Base-by-base conservation (phyloP, 2,113 vertebrate genomes). In the Opisthocomus hoazin region DNA sequence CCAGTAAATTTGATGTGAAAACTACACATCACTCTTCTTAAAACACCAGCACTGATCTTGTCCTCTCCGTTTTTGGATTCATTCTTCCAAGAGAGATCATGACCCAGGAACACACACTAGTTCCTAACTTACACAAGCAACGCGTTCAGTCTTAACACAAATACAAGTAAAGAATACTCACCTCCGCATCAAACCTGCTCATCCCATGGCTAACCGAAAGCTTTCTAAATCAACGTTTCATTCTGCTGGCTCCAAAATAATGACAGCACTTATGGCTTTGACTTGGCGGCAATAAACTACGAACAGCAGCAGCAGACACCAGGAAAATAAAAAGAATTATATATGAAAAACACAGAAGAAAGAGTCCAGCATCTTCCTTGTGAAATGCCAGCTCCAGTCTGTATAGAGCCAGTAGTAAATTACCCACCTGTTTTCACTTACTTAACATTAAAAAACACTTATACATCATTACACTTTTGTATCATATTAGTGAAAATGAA, bases 371-470 rank as follows among this genome's bases (percentile, higher is more conserved):
- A 1, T 91, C 91, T 90, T 94, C 43, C 91, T 57, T 90, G 79
- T 93, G 76, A 97, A 97, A 96, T 70, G 61, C 60, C 81, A 96
- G 65, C 87, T 96, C 87, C 71, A 87, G 74, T 95, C 95, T 83
- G 64, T 87, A 84, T 41, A 58, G 63, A 97, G 58, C 48, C 79
- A 91, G 64, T 88, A 73, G 96, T 93, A 98, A 97, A 97, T 97
- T 97, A 90, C 94, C 97, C 98, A 98, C 98, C 97, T 98, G 97
- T 97, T 97, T 97, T 98, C 97, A 97, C 96, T 98, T 97, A 98
- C 97, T 97, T 96, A 96, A 97, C 97, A 98, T 98, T 98, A 98
- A 98, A 98, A 98, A 98, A 87, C 97, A 98, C 97, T 98, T 98
- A 98, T 27, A 96, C 95, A 97, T 98, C 97, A 97, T 98, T 98